Evolutionary conservation across 2,888 invertebrate genomes (phyloP), one percentile per base, ranked within the genome.

Genomic region (Pammene aurita): DNA sequence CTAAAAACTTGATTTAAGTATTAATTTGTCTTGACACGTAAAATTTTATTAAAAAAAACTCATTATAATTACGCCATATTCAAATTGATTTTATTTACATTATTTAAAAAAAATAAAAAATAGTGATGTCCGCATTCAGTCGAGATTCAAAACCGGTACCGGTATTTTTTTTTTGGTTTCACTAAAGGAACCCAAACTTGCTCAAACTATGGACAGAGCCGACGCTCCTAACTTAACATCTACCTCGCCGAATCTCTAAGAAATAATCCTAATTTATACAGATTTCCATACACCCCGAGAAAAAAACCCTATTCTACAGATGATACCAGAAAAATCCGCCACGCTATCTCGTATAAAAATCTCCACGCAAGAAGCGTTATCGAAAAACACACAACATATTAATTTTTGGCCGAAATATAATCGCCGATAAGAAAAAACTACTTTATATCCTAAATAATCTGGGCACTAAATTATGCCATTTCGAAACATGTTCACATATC

Each of bases 181-280:
- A 69, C 72, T 73, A 73, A 73, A 87, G 75, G 88, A 87, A 88
- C 89, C 90, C 90, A 90, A 90, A 83, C 74, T 84, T 84, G 84
- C 82, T 79, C 76, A 78, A 79, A 77, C 77, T 81, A 82, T 85
- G 87, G 87, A 86, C 87, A 79, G 84, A 84, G 83, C 84, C 68
- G 57, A 67, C 71, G 77, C 81, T 80, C 84, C 80, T 74, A 83
- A 84, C 87, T 87, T 86, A 87, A 80, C 69, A 75, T 72, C 86
- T 87, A 88, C 80, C 82, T 78, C 80, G 79, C 82, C 82, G 81
- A 81, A 85, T 87, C 84, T 87, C 89, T 86, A 87, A 83, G 84
- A 86, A 85, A 84, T 85, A 86, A 26, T 81, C 75, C 89, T 89
- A 91, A 86, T 90, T 92, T 91, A 88, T 91, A 91, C 90, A 91